Base-by-base conservation (phyloP, 1,140 invertebrate species). In the Orius laevigatus region DNA sequence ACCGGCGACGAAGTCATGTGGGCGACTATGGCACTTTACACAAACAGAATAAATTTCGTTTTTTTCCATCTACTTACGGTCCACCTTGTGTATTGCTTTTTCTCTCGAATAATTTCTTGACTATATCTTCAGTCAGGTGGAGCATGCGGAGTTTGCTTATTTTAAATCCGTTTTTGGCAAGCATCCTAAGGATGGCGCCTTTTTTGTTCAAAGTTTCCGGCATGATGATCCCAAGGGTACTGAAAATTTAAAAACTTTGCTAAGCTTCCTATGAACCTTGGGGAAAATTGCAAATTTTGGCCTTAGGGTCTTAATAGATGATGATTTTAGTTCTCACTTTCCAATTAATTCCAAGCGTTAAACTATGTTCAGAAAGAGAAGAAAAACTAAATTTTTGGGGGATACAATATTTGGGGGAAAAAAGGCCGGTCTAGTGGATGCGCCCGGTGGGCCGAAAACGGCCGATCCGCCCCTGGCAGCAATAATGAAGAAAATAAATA, bases 151-250 rank as follows among this genome's bases (percentile, higher is more conserved):
- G 71, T 58, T 80, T 77, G 46, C 73, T 73, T 46, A 90, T 72
- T 44, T 73, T 71, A 51, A 87, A 75, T 31, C 80, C 73, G 58
- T 73, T 70, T 38, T 76, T 65, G 57, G 70, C 65, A 15, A 89
- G 71, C 15, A 68, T 59, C 51, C 73, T 74, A 1, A 90, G 55
- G 50, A 90, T 80, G 57, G 77, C 73, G n/a, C 84, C 84, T 53
- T 79, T 70, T 59, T 76, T 75, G 11, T 70, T 63, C n/a, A 78
- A 64, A 16, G 72, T 69, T 54, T 79, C 69, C 25, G 81, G 77
- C 61, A 86, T 86, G 3, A 90, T 69, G 51, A 89, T 66, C 6
- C 72, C 73, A 67, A 81, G 79, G n/a, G 82, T 80, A 57, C 84
- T 81, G 56, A 36, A 71, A 69, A 50, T n/a, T n/a, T 44, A 55